phyloP scores from a whole-genome alignment of 2,797 vertebrate genomes.

The Xenopus petersii region DNA sequence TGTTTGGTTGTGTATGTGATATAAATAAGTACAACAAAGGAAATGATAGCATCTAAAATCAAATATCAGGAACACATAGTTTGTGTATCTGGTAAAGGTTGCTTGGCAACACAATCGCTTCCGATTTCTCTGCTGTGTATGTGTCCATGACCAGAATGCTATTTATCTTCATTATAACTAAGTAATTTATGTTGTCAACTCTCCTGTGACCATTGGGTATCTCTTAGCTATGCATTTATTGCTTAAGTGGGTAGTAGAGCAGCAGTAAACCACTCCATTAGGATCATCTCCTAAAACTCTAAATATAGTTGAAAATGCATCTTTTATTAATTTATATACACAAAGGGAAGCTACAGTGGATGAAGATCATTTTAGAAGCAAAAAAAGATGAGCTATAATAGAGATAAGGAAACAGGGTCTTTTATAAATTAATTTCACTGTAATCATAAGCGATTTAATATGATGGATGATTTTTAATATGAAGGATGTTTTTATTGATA shows the following conservation, averaged over 20 bases:
- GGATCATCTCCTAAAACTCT: slow-evolving; percentile 35
- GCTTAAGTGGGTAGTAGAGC: slow-evolving; percentile 50
- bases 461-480: no score
- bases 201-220: slow-evolving; percentile 59
- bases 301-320: not conserved
- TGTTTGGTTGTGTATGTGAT: not conserved
- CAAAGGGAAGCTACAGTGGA: not conserved
- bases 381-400: no score
- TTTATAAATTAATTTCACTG: no score
- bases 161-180: slow-evolving; percentile 72
- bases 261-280: slow-evolving; percentile 40
- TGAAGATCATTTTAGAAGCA: not conserved
- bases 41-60: not conserved
- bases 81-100: slow-evolving; percentile 59
- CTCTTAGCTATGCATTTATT: slow-evolving; percentile 61
- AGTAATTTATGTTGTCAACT: slow-evolving; percentile 66
- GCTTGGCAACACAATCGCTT: slow-evolving; percentile 70
- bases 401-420: no score
- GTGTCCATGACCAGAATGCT: slow-evolving; percentile 54
- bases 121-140: slow-evolving; percentile 55
- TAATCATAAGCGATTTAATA: no score
- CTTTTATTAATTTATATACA: slow-evolving; percentile 4
- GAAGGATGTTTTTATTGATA: no score
- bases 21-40: not conserved
- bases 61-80: slow-evolving; percentile 43